Evolutionary conservation across 2,113 vertebrate species (phyloP).

Genomic region (Mungos mungo): DNA sequence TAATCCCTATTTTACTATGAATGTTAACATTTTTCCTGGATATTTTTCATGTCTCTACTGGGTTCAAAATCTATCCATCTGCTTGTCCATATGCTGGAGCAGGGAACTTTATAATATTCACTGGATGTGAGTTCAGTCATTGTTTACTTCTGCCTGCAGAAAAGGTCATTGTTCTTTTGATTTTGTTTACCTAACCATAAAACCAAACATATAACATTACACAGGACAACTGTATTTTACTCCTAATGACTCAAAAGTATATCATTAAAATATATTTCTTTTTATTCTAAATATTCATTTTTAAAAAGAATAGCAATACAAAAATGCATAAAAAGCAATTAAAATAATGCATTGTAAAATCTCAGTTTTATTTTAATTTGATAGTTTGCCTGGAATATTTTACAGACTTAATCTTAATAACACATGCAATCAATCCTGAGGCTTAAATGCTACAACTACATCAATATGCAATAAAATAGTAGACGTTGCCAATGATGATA

Average conservation of each 20-base stretch:
- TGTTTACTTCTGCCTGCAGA: neutral
- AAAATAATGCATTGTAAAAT: neutral
- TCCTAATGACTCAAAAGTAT: neutral
- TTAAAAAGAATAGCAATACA: neutral
- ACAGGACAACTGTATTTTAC: neutral
- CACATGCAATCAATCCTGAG: neutral
- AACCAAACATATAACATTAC: neutral
- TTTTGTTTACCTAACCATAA: neutral
- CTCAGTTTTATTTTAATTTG: neutral
- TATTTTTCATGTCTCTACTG: slow-evolving; percentile 32
- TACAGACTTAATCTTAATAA: neutral
- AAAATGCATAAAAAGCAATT: neutral
- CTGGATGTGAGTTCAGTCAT: neutral
- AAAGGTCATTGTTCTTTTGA: neutral
- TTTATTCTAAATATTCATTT: neutral
- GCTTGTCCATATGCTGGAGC: neutral
- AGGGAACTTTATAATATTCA: slow-evolving; percentile 22
- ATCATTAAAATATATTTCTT: neutral
- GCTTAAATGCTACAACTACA: neutral
- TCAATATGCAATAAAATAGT: neutral
- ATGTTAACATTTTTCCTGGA: neutral
- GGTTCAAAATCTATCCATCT: slow-evolving; percentile 38
- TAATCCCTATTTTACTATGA: neutral
- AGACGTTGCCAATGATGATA: neutral
- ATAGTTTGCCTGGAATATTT: neutral